phyloP scores from a whole-genome alignment of 2,113 vertebrate species.

The Chloropsis hardwickii region DNA sequence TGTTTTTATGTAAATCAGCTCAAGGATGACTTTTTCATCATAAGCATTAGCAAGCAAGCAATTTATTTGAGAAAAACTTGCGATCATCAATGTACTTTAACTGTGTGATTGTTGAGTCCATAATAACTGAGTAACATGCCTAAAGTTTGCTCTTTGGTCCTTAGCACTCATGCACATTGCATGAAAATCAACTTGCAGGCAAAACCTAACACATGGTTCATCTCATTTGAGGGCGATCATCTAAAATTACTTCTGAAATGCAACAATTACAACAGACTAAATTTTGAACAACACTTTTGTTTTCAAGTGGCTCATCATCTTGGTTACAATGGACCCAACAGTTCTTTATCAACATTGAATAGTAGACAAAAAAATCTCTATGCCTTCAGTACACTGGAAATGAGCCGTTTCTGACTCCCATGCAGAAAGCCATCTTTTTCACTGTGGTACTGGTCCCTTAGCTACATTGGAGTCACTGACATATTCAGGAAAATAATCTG shows the following conservation, averaged over 20 bases:
- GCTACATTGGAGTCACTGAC: neutral
- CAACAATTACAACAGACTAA: neutral
- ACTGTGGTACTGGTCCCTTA: neutral
- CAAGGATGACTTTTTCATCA: slow-evolving; percentile 3
- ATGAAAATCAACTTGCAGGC: neutral
- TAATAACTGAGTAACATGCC: neutral
- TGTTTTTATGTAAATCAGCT: slow-evolving; percentile 35
- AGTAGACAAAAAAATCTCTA: neutral
- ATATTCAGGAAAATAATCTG: neutral
- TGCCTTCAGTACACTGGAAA: neutral
- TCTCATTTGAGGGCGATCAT: neutral
- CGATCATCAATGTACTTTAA: neutral
- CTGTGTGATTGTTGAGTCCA: neutral
- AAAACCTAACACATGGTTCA: neutral
- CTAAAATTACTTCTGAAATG: neutral
- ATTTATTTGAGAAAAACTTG: slow-evolving; percentile 8
- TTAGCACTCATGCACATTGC: neutral
- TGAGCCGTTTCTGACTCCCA: neutral
- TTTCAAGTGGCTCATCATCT: neutral
- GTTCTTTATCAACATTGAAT: neutral
- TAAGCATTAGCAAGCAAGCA: neutral
- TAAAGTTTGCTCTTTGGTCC: neutral
- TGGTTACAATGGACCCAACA: neutral
- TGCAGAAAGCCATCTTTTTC: neutral
- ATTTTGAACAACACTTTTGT: neutral